Percentiles rank a stretch among this genome's conserved stretches.
phyloP scores from a whole-genome alignment of 2,797 vertebrate genomes.

The Bufotes viridis region DNA sequence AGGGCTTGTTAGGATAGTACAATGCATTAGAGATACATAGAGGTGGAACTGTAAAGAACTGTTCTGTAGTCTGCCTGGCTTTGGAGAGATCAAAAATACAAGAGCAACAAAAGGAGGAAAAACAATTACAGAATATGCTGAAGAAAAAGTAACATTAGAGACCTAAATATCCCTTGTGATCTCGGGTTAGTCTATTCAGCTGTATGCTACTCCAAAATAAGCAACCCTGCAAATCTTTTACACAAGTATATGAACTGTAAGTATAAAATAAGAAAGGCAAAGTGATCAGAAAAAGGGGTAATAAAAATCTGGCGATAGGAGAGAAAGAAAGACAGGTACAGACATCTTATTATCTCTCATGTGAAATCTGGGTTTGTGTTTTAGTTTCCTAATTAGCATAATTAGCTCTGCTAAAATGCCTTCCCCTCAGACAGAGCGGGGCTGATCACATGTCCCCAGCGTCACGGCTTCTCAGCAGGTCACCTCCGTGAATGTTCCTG shows the following conservation, averaged over 20 bases:
- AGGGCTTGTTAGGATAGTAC: constrained; percentile 50
- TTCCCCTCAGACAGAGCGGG: constrained; percentile 44
- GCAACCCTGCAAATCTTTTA: constrained; percentile 37
- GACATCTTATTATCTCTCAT: constrained; percentile 59
- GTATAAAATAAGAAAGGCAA: constrained; percentile 48
- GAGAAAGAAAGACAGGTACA: constrained; percentile 50
- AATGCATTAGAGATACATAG: constrained; percentile 49
- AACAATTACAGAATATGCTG: neutral
- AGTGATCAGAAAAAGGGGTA: constrained; percentile 36
- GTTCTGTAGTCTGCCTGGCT: constrained; percentile 40
- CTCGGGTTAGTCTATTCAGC: constrained; percentile 35
- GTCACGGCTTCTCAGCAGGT: constrained; percentile 80
- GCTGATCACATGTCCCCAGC: constrained; percentile 60
- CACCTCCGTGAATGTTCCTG: constrained; percentile 88
- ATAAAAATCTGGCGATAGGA: constrained; percentile 34
- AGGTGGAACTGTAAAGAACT: constrained; percentile 39
- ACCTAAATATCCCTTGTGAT: constrained; percentile 4
- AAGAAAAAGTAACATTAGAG: constrained; percentile 28
- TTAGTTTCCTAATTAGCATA: constrained; percentile 58
- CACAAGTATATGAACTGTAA: constrained; percentile 39
- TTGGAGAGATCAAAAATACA: constrained; percentile 11
- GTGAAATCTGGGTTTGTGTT: constrained; percentile 52
- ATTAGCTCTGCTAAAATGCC: constrained; percentile 57
- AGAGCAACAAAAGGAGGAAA: neutral
- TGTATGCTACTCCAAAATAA: constrained; percentile 20